Conservation (phyloP, 2,113 vertebrate genomes). For the Struthio camelus region DNA sequence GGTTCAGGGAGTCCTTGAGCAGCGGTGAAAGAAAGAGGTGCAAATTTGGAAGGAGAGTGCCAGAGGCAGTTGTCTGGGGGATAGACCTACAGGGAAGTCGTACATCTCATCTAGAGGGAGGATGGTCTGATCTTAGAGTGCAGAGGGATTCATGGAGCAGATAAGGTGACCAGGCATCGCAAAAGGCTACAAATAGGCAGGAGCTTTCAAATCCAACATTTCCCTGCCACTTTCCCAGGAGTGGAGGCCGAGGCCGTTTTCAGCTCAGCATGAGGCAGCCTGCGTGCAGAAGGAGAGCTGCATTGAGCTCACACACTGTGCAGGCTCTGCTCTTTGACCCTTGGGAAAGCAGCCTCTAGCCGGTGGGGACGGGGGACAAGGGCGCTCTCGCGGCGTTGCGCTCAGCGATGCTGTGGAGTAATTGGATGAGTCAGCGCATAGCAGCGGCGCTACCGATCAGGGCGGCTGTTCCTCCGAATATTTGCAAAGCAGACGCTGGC, state of each 20-base stretch:
- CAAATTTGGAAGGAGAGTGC: not conserved
- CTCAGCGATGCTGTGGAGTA: not conserved
- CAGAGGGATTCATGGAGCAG: not conserved
- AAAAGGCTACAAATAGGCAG: not conserved
- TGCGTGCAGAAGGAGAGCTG: not conserved
- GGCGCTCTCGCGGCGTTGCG: not conserved
- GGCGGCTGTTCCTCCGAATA: not conserved
- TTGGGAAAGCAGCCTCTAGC: not conserved
- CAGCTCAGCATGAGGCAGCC: not conserved
- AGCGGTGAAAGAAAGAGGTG: not conserved
- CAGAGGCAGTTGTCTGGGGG: not conserved
- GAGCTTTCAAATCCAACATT: not conserved
- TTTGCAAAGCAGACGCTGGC: constrained; percentile 56
- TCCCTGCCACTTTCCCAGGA: not conserved
- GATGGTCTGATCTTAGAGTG: not conserved
- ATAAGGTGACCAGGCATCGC: accelerated
- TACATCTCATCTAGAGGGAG: not conserved
- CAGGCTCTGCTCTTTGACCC: not conserved
- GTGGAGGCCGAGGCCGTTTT: not conserved
- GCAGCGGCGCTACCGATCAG: not conserved
- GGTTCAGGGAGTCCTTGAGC: not conserved
- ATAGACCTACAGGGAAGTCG: not conserved
- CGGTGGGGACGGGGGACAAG: not conserved
- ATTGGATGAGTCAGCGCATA: not conserved
- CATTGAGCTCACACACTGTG: not conserved